Evolutionary conservation across 2,797 vertebrate species (phyloP).

Genomic region (Anguilla obscura): DNA sequence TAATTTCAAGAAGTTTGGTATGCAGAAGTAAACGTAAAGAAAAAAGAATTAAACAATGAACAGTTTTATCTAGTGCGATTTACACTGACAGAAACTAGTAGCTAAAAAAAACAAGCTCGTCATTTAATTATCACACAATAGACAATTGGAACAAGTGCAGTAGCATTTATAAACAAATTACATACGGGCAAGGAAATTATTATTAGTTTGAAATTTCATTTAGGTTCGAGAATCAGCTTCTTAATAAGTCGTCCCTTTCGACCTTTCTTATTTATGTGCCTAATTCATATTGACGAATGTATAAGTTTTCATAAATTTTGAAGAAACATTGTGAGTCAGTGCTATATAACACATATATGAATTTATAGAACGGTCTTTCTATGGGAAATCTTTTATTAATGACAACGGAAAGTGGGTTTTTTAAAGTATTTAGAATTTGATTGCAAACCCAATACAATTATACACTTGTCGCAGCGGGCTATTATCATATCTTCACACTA

Average conservation of each 20-base stretch:
- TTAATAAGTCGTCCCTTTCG: slow-evolving; percentile 78
- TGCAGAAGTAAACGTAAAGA: not conserved
- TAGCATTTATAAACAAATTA: slow-evolving; percentile 86
- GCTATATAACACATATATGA: slow-evolving; percentile 70
- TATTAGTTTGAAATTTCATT: slow-evolving; percentile 88
- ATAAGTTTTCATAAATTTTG: slow-evolving; percentile 81
- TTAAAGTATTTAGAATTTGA: slow-evolving; percentile 74
- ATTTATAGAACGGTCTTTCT: slow-evolving; percentile 73
- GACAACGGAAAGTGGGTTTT: slow-evolving; percentile 69
- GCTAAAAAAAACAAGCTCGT: slow-evolving; percentile 79
- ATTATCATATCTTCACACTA: slow-evolving; percentile 87
- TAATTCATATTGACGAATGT: slow-evolving; percentile 84
- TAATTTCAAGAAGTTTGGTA: not conserved
- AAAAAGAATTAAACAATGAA: slow-evolving; percentile 53
- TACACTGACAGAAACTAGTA: slow-evolving; percentile 74
- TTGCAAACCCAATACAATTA: slow-evolving; percentile 70
- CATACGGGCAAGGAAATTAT: slow-evolving; percentile 75
- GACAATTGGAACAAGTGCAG: slow-evolving; percentile 77
- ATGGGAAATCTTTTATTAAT: slow-evolving; percentile 78
- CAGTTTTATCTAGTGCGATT: slow-evolving; percentile 74
- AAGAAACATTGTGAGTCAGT: slow-evolving; percentile 70
- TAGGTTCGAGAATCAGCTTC: slow-evolving; percentile 78
- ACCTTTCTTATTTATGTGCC: slow-evolving; percentile 78
- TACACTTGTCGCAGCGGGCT: slow-evolving; percentile 73
- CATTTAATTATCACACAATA: slow-evolving; percentile 79